Conservation (phyloP, 2,113 vertebrate genomes). For the Hippocampus abdominalis region DNA sequence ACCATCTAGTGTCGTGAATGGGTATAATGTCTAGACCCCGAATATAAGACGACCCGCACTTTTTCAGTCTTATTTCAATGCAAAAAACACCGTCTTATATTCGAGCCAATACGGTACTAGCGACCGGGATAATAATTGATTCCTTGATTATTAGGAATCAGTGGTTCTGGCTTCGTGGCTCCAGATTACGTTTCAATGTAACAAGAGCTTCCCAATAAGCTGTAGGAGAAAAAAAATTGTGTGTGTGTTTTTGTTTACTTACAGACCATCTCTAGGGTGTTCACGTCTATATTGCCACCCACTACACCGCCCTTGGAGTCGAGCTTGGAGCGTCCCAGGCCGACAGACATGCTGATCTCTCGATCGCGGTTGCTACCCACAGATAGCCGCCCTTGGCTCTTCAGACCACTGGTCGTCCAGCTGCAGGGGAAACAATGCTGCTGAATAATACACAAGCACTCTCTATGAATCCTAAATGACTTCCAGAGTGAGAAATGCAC, state of each 20-base stretch:
- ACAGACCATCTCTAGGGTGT: conserved; percentile 99
- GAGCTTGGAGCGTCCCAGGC: conserved; percentile 92
- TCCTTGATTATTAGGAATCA: no score
- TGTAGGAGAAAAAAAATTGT: not conserved
- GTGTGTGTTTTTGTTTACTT: conserved; percentile 65
- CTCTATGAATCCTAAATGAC: conserved; percentile 37
- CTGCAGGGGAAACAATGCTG: conserved; percentile 57
- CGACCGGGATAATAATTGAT: no score
- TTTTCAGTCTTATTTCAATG: no score
- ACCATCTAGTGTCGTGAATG: no score
- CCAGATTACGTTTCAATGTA: conserved; percentile 4
- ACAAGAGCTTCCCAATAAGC: conserved; percentile 24
- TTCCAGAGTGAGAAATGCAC: conserved; percentile 6
- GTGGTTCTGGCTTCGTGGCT: no score
- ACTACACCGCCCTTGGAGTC: conserved; percentile 98
- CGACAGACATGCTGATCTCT: conserved; percentile 97
- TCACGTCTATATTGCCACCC: conserved; percentile 96
- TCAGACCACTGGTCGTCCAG: conserved; percentile 97
- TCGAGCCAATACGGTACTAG: no score
- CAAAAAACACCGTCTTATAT: no score
- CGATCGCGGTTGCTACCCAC: conserved; percentile 94
- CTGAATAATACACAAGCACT: conserved; percentile 39
- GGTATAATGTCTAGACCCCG: no score
- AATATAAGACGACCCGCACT: no score
- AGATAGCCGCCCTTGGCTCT: conserved; percentile 95